Percentiles rank a stretch among this genome's conserved stretches.
Conservation (phyloP, 2,888 invertebrate species). For the Papilio protenor region DNA sequence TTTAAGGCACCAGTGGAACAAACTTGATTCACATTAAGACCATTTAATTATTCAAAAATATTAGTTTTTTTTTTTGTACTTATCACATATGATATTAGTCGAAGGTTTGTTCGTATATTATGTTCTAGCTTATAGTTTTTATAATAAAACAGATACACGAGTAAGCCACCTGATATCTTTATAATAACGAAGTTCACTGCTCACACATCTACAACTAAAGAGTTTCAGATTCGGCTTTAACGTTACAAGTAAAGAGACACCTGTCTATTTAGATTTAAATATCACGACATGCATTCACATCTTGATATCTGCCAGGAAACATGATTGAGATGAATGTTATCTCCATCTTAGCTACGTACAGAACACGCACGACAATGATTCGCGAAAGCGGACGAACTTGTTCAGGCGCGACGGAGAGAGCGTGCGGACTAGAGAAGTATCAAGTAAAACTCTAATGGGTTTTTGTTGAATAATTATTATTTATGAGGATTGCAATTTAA, state of each 20-base stretch:
- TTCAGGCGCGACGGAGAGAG: constrained; percentile 50
- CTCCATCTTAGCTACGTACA: constrained; percentile 9
- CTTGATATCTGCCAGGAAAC: constrained; percentile 27
- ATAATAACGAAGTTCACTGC: too few species aligned
- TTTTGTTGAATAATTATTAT: constrained; percentile 16
- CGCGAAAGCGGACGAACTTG: constrained; percentile 51
- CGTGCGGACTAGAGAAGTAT: constrained; percentile 14
- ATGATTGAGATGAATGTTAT: constrained; percentile 20
- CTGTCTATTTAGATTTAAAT: background rate
- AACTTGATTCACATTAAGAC: too few species aligned
- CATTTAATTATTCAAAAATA: too few species aligned
- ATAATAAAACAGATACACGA: too few species aligned
- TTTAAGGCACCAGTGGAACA: too few species aligned
- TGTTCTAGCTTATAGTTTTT: too few species aligned
- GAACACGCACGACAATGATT: constrained; percentile 40
- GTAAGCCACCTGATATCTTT: too few species aligned
- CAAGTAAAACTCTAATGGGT: constrained; percentile 9
- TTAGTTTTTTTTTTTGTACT: too few species aligned
- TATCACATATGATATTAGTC: too few species aligned
- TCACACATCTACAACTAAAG: too few species aligned
- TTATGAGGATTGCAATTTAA: background rate
- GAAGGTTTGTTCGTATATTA: too few species aligned
- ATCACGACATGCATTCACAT: constrained; percentile 14
- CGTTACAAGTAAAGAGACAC: background rate
- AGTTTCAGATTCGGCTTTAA: too few species aligned